Base-by-base conservation (phyloP, 2,113 vertebrate genomes). In the Talpa occidentalis region DNA sequence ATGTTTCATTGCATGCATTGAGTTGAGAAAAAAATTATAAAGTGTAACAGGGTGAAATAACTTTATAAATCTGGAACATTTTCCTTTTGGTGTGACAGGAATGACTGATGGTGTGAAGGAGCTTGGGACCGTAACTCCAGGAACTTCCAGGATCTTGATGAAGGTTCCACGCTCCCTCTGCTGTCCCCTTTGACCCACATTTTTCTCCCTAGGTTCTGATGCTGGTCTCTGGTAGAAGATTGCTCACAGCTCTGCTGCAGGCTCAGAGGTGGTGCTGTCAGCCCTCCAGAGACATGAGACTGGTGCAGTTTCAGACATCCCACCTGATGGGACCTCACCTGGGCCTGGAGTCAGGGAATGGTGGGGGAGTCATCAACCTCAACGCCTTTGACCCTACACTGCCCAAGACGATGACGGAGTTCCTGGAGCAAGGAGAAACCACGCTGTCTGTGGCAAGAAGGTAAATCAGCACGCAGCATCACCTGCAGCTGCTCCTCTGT, bases 221-320 rank as follows among this genome's bases (percentile, higher is more conserved):
- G 98, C 94, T 81, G 90, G 5, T 2, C 8, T 83, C 21, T 19
- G 62, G 70, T 40, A 70, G 49, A 44, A 83, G 54, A 42, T 16
- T 96, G 69, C 70, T 88, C 22, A 81, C 67, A 0, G 54, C 80
- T 90, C 72, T 95, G 69, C 73, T 93, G 42, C 91, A 88, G 59
- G 74, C 90, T 73, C 92, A n/a, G 72, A 83, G 69, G 62, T 40
- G 76, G 78, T 73, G 91, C 69, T 84, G 47, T 56, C 96, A 92
- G 3, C 47, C 69, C 21, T 52, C 69, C 5, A 91, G 97, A 44
- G 81, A 95, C 44, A 99, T 99, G 99, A 98, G 99, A 47, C 97
- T 99, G 94, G 98, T 99, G 69, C 99, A 99, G 98, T 99, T 99
- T 96, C 97, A 96, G 83, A 95, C 95, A 26, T 92, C 52, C 32